A percentile compares a stretch with the other conserved stretches of the same genome.
Conservation (phyloP, 2,888 invertebrate species). For the Drosophila peninsularis region DNA sequence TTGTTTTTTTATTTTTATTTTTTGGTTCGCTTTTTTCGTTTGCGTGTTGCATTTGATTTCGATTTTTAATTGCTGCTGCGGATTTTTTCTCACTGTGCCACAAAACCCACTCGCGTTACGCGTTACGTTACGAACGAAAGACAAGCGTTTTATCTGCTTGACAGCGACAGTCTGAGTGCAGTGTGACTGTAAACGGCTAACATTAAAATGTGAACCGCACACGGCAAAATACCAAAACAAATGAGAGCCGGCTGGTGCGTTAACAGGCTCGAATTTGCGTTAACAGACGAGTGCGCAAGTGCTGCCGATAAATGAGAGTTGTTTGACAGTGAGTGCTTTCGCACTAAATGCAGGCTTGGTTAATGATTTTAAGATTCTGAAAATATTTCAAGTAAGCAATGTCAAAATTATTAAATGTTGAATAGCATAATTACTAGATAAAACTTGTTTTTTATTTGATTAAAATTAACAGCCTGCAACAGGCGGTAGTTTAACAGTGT, state of each 20-base stretch:
- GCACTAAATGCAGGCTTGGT: neutral
- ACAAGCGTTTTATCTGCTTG: conserved; percentile 57
- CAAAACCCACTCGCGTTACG: conserved; percentile 58
- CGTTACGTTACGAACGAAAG: conserved; percentile 57
- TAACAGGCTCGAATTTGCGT: conserved; percentile 13
- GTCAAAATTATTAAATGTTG: neutral
- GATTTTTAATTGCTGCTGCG: conserved; percentile 44
- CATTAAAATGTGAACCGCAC: conserved; percentile 14
- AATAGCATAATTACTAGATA: too few relatives aligned
- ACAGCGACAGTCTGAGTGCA: conserved; percentile 56
- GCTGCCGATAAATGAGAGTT: neutral
- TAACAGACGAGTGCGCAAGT: conserved; percentile 10
- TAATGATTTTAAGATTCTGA: neutral
- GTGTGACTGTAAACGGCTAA: conserved; percentile 43
- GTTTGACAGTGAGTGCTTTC: neutral
- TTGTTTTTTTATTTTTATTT: neutral
- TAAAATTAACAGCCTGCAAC: neutral
- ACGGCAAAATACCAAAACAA: conserved; percentile 42
- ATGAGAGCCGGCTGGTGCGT: conserved; percentile 5
- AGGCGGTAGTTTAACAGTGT: neutral
- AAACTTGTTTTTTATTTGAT: neutral
- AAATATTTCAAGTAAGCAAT: neutral
- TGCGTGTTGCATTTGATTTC: conserved; percentile 35
- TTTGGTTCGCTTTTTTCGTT: conserved; percentile 39
- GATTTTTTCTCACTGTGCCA: conserved; percentile 35